Conservation (phyloP, 2,888 invertebrate species). For the Minunthozetes semirufus region DNA sequence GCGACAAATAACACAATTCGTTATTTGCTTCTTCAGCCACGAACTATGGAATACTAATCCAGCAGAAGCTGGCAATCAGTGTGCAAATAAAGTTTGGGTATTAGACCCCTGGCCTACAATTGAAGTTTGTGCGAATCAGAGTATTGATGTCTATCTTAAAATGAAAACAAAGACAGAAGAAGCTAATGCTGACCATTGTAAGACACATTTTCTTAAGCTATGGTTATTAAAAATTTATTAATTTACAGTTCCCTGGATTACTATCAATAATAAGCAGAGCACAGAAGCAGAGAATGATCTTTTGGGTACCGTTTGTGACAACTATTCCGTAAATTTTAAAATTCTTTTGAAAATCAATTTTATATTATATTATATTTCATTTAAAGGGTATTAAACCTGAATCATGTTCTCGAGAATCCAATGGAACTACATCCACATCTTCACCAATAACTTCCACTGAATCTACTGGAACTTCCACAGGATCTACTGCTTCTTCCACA, state of each 20-base stretch:
- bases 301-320: constrained; percentile 2
- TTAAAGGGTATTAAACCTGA: constrained; percentile 13
- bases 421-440: neutral
- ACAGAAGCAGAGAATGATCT: neutral
- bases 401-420: neutral
- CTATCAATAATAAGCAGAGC: neutral
- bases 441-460: neutral
- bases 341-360: constrained; percentile 1
- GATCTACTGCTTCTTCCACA: neutral
- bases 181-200: constrained; percentile 21
- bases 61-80: constrained; percentile 10
- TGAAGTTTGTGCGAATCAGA: constrained; percentile 1
- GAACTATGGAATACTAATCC: neutral
- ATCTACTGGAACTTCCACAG: neutral
- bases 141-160: constrained; percentile 19
- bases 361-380: neutral
- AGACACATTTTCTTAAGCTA: neutral
- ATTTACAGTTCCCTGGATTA: constrained; percentile 18
- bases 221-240: neutral
- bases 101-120: constrained; percentile 32
- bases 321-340: constrained; percentile 33
- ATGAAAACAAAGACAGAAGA: constrained; percentile 12
- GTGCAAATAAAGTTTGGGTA: constrained; percentile 24
- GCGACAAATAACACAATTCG: constrained; percentile 25
- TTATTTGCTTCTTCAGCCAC: constrained; percentile 32